Evolutionary conservation across 2,888 invertebrate genomes (phyloP).

Genomic region (Flexamia atlantica): DNA sequence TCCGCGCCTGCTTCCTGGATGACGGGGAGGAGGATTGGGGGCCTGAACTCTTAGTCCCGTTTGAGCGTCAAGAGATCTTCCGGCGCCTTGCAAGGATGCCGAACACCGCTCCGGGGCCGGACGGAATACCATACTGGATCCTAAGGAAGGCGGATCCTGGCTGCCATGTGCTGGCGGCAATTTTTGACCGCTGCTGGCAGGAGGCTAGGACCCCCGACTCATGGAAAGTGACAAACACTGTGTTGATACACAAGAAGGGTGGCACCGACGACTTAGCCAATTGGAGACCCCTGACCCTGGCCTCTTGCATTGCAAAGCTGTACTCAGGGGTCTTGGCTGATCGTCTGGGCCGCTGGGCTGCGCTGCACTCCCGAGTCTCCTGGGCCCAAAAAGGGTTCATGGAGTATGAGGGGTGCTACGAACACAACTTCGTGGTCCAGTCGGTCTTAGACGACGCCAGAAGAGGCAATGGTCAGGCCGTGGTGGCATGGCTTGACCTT

Average conservation of each 20-base stretch:
- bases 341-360: neutral
- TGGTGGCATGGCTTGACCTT: too few relatives aligned
- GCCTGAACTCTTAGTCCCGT: too few relatives aligned
- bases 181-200: neutral
- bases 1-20: neutral
- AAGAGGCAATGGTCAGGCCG: too few relatives aligned
- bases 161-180: neutral
- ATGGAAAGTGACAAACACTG: conserved; percentile 30
- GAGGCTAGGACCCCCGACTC: neutral
- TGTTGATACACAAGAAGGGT: conserved; percentile 40
- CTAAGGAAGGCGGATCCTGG: conserved; percentile 17
- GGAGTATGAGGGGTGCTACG: conserved; percentile 36
- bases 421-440: too few relatives aligned
- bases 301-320: conserved; percentile 17
- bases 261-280: neutral
- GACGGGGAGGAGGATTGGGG: too few relatives aligned
- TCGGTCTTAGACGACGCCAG: too few relatives aligned
- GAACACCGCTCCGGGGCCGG: conserved; percentile 21
- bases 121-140: neutral
- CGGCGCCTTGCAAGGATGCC: neutral
- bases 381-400: conserved; percentile 52
- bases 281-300: conserved; percentile 33
- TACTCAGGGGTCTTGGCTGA: conserved; percentile 26
- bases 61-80: neutral
- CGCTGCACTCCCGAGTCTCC: neutral